phyloP scores from a whole-genome alignment of 1,140 invertebrate species.

The Formica selysi region DNA sequence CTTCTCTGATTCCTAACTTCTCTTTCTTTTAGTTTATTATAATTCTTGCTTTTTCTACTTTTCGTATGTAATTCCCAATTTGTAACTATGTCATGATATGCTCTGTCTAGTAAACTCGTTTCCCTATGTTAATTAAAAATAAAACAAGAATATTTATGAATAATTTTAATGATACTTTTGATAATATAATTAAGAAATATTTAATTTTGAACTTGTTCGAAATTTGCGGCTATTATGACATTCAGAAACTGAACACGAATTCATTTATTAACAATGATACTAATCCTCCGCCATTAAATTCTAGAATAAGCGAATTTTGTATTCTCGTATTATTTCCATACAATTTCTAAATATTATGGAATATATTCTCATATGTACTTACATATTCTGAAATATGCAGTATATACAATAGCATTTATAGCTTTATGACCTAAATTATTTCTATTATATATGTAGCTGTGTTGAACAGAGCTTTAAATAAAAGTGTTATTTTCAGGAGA shows the following conservation, averaged over 20 bases:
- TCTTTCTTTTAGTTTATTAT: neutral
- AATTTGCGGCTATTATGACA: neutral
- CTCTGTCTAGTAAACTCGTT: neutral
- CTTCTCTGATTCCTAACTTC: neutral
- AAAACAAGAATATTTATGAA: neutral
- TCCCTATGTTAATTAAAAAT: neutral
- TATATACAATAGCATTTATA: neutral
- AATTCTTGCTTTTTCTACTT: neutral
- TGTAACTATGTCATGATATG: neutral
- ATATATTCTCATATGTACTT: neutral
- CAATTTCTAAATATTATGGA: neutral
- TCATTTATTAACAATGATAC: neutral
- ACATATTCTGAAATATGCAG: neutral
- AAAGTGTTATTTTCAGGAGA: neutral
- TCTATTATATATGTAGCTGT: neutral
- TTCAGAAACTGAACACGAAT: constrained; percentile 5
- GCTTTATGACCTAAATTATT: neutral
- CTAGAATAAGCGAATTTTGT: neutral
- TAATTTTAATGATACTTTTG: neutral
- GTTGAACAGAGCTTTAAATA: neutral
- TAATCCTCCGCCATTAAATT: neutral
- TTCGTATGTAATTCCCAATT: neutral
- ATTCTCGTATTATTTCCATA: neutral
- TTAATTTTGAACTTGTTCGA: neutral
- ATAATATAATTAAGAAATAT: neutral